Evolutionary conservation across 2,113 vertebrate species (phyloP), one percentile per base, ranked within the genome.

Genomic region (Miniopterus natalensis): DNA sequence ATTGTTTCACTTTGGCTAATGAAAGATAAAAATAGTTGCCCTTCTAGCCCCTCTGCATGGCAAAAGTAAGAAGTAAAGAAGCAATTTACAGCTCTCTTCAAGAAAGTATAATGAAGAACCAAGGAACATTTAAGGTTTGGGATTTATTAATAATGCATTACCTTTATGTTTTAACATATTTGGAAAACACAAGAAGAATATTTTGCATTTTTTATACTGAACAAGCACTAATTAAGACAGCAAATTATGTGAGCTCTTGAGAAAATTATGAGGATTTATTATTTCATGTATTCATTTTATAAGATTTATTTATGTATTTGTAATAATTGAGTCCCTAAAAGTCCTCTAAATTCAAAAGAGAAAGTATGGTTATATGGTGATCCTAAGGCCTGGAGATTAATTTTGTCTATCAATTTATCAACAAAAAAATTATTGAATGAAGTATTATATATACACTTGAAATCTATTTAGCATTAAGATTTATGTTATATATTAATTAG

Each of bases 121-220:
- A 89, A 90, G 20, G 14, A 74, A 49, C 25, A 68, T 31, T 75
- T 78, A 63, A 53, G 18, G 20, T 21, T 66, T 49, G 14, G 11
- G 29, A 49, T 71, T 47, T 84, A 94, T 21, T 84, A 94, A 79
- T 66, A 78, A 66, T 49, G 20, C 4, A 77, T 53, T 49, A 17
- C 15, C 18, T 95, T 86, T 89, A 10, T 23, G 84, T 87, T 84
- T 86, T 45, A 71, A 78, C 21, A 31, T 87, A 40, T 49, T 92
- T 70, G 51, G 79, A 80, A 86, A 40, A 4, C 13, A 31, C 1
- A 9, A 80, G 42, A 93, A 49, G 13, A 85, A 12, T n/a, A 51
- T 70, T 73, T 31, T 79, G 20, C 2, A 80, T 65, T 57, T n/a
- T 85, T 84, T 81, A 70, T 83, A 40, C 29, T 61, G 11, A 78